A percentile compares a stretch with the other conserved stretches of the same genome.
These are phyloP conservation scores for Itoplectis maculator DNA, from an alignment of 2,888 invertebrate genomes.

Conservation along the genomic window DNA sequence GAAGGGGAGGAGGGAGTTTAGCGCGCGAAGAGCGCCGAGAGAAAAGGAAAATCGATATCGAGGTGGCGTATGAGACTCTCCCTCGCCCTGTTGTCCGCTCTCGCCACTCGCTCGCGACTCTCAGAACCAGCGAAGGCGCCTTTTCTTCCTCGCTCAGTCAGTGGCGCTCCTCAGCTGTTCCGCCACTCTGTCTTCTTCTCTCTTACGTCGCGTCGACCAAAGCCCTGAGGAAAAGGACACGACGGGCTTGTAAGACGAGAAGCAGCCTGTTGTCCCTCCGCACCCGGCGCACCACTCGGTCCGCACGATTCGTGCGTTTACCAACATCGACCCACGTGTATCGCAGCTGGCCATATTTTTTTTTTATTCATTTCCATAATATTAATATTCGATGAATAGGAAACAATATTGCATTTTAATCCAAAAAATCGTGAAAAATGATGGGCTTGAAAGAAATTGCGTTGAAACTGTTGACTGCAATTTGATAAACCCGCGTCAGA, in stretches of 20 bases:
- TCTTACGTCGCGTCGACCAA: background rate
- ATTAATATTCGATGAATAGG: too few relatives aligned
- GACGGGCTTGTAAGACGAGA: constrained; percentile 4
- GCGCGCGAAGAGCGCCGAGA: background rate
- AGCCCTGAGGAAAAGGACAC: background rate
- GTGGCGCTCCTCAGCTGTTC: constrained; percentile 7
- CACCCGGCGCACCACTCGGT: background rate
- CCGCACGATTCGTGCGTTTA: too few relatives aligned
- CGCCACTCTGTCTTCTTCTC: constrained; percentile 13
- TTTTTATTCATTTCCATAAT: background rate
- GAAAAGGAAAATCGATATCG: constrained; percentile 58
- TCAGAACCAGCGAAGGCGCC: background rate
- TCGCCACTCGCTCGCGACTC: too few relatives aligned
- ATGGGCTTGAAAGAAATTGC: too few relatives aligned
- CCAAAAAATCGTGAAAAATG: too few relatives aligned
- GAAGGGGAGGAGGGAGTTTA: too few relatives aligned
- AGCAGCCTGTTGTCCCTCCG: background rate
- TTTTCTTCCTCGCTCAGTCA: constrained; percentile 5
- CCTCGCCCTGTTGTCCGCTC: constrained; percentile 1
- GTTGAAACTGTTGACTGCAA: too few relatives aligned
- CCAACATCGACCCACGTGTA: constrained; percentile 16
- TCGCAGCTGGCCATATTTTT: constrained; percentile 6
- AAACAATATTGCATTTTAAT: too few relatives aligned
- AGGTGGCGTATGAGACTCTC: background rate
- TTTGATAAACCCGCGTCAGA: too few relatives aligned